Evolutionary conservation across 2,113 vertebrate species (phyloP).

Genomic region (Fulica atra): DNA sequence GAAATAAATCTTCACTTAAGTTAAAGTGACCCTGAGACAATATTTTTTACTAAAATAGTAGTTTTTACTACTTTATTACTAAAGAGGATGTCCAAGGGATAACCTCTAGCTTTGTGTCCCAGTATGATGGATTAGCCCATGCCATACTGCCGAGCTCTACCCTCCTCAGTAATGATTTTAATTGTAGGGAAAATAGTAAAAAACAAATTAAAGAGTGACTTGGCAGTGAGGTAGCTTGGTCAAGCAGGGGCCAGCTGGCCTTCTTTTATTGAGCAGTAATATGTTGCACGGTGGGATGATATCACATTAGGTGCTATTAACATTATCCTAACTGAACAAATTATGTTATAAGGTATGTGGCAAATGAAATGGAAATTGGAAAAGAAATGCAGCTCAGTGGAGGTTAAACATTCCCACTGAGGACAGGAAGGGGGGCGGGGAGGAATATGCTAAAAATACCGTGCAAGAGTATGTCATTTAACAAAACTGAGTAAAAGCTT

Average conservation of each 20-base stretch:
- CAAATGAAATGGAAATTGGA: background rate
- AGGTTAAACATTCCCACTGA: background rate
- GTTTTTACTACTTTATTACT: background rate
- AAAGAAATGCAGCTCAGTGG: background rate
- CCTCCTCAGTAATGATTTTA: background rate
- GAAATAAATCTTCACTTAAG: background rate
- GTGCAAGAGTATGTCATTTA: background rate
- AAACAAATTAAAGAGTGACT: background rate
- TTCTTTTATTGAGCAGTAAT: background rate
- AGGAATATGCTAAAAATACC: background rate
- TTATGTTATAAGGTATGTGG: background rate
- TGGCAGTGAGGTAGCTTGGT: background rate
- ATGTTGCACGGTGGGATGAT: background rate
- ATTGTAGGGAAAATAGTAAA: background rate
- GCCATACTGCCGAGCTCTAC: background rate
- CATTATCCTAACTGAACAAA: background rate
- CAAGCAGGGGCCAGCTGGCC: background rate
- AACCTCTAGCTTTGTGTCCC: background rate
- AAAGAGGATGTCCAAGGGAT: background rate
- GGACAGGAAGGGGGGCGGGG: background rate
- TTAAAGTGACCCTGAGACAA: background rate
- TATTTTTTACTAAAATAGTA: too few relatives aligned
- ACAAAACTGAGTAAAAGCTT: background rate
- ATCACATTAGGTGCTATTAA: background rate
- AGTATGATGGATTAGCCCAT: background rate